Percentiles rank a stretch among this genome's conserved stretches.
These are phyloP conservation scores for Pristionchus pacificus DNA, from an alignment of 1,140 invertebrate genomes.

Conservation along the genomic window DNA sequence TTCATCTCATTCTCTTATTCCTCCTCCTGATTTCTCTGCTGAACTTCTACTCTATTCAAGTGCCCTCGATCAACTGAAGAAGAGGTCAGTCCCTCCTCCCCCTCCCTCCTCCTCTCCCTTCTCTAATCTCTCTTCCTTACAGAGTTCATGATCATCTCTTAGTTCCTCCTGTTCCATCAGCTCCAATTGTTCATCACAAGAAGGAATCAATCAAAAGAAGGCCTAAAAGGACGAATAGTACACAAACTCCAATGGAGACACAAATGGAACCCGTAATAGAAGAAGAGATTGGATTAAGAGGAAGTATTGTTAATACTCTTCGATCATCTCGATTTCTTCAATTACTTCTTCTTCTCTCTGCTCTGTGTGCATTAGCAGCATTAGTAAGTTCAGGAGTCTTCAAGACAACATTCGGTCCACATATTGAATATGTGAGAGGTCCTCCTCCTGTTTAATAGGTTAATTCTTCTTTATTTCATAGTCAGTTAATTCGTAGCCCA, in stretches of 20 bases:
- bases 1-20: neutral
- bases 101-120: too few relatives aligned
- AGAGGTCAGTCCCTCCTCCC: conserved; percentile 11
- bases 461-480: too few relatives aligned
- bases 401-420: conserved; percentile 33
- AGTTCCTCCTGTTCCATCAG: neutral
- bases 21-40: conserved; percentile 30
- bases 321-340: conserved; percentile 1
- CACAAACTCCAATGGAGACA: too few relatives aligned
- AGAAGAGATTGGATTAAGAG: neutral
- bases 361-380: conserved; percentile 25
- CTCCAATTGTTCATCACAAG: neutral
- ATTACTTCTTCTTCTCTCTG: conserved; percentile 29
- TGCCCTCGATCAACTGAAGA: conserved; percentile 28
- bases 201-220: neutral
- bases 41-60: conserved; percentile 30
- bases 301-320: neutral
- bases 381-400: conserved; percentile 23
- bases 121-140: too few relatives aligned
- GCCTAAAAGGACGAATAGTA: too few relatives aligned
- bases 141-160: neutral
- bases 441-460: conserved; percentile 39
- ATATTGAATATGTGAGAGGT: conserved; percentile 35
- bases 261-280: neutral
- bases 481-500: too few relatives aligned